These are phyloP conservation scores for Phyllostomus hastatus DNA, from an alignment of 2,113 vertebrate genomes.

Conservation along the genomic window DNA sequence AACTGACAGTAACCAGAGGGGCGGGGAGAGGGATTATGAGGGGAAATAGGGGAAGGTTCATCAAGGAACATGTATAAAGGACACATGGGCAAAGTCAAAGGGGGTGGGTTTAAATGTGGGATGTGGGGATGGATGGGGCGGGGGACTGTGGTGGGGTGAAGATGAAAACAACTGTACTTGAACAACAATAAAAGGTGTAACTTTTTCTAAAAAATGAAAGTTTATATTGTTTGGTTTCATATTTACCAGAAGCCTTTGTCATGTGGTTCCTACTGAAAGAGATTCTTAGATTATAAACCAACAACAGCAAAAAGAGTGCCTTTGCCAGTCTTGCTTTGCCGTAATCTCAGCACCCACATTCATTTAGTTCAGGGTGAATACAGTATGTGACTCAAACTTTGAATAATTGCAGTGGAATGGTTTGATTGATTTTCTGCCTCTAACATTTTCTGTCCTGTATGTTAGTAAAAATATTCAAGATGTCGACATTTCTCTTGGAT, in stretches of 20 bases:
- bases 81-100: too few species aligned
- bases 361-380: conserved; percentile 14
- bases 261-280: background rate
- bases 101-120: too few species aligned
- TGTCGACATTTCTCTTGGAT: conserved; percentile 21
- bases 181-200: too few species aligned
- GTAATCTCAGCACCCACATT: background rate
- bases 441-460: conserved; percentile 17
- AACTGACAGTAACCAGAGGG: too few species aligned
- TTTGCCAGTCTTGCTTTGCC: background rate
- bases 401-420: background rate
- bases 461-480: background rate
- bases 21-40: too few species aligned
- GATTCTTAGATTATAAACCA: background rate
- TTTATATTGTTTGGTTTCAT: background rate
- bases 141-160: too few species aligned
- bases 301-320: background rate
- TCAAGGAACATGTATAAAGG: too few species aligned
- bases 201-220: too few species aligned
- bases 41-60: too few species aligned
- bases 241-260: background rate
- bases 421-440: conserved; percentile 43
- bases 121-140: too few species aligned
- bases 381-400: conserved; percentile 14
- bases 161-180: too few species aligned